Conservation (phyloP, 2,113 vertebrate genomes). For the Sialia sialis region DNA sequence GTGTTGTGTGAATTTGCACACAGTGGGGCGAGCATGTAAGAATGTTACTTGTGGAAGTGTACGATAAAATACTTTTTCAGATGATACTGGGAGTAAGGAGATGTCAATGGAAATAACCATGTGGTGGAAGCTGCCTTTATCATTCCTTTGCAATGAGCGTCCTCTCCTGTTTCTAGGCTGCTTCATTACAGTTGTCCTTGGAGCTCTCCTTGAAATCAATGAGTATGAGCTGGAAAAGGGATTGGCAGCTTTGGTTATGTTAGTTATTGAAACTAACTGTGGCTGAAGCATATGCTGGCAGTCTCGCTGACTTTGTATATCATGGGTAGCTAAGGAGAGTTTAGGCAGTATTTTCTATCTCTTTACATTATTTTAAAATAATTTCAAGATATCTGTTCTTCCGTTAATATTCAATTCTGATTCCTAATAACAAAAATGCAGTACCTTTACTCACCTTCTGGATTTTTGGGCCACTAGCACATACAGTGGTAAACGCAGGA, state of each 20-base stretch:
- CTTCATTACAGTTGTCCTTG: not conserved
- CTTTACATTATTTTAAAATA: not conserved
- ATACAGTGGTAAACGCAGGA: not conserved
- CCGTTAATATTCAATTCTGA: not conserved
- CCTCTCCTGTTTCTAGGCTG: not conserved
- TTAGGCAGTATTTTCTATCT: not conserved
- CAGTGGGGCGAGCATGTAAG: accelerated
- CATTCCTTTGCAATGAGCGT: not conserved
- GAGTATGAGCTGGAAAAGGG: not conserved
- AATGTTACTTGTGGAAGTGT: not conserved
- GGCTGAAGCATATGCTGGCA: not conserved
- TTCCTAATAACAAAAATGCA: not conserved
- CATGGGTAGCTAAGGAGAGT: not conserved
- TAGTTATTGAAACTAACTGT: not conserved
- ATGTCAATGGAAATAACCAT: not conserved
- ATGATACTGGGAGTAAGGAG: not conserved
- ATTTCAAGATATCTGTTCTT: not conserved
- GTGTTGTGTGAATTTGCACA: not conserved
- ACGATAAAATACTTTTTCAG: not conserved
- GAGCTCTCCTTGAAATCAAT: not conserved
- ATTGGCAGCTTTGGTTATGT: not conserved
- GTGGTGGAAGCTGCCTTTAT: not conserved
- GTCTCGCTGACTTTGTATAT: not conserved
- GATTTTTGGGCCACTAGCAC: not conserved
- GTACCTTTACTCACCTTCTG: not conserved